Percentiles rank a stretch among this genome's conserved stretches.
Conservation (phyloP, 2,888 invertebrate species). For the Cryptocephalus moraei region DNA sequence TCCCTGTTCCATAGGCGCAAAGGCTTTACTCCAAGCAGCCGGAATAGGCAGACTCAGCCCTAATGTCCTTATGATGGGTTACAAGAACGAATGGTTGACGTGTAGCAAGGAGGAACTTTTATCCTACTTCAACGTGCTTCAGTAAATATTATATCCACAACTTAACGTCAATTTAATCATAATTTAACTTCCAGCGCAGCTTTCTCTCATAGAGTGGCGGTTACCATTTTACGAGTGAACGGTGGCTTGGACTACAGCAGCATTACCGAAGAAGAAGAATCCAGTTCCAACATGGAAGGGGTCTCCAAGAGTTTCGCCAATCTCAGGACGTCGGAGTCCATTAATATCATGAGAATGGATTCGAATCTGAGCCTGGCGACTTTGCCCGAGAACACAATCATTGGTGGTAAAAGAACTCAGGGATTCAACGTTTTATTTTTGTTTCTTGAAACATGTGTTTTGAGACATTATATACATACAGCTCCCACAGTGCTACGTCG, state of each 20-base stretch:
- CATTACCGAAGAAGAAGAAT: slow-evolving; percentile 36
- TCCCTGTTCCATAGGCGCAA: slow-evolving; percentile 42
- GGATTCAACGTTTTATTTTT: too few species aligned
- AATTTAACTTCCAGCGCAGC: slow-evolving; percentile 56
- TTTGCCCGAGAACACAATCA: background rate
- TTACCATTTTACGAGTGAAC: slow-evolving; percentile 76
- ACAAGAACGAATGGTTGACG: slow-evolving; percentile 80
- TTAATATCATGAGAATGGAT: slow-evolving; percentile 56
- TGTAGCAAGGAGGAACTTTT: slow-evolving; percentile 64
- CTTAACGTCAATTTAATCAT: background rate
- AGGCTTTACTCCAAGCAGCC: slow-evolving; percentile 72
- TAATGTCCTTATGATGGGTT: slow-evolving; percentile 91
- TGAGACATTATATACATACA: too few species aligned
- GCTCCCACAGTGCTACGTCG: too few species aligned
- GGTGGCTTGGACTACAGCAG: slow-evolving; percentile 72
- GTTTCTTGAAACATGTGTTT: too few species aligned
- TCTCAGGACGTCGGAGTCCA: slow-evolving; percentile 37
- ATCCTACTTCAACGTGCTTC: slow-evolving; percentile 89
- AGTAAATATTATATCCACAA: slow-evolving; percentile 52
- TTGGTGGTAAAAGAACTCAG: too few species aligned
- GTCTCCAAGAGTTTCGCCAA: slow-evolving; percentile 13
- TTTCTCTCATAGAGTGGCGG: slow-evolving; percentile 84
- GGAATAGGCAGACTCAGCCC: slow-evolving; percentile 90
- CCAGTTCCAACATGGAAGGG: slow-evolving; percentile 15
- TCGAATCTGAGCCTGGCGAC: slow-evolving; percentile 56